Base-by-base conservation (phyloP, 1,140 invertebrate species). In the Drosophila melanica region DNA sequence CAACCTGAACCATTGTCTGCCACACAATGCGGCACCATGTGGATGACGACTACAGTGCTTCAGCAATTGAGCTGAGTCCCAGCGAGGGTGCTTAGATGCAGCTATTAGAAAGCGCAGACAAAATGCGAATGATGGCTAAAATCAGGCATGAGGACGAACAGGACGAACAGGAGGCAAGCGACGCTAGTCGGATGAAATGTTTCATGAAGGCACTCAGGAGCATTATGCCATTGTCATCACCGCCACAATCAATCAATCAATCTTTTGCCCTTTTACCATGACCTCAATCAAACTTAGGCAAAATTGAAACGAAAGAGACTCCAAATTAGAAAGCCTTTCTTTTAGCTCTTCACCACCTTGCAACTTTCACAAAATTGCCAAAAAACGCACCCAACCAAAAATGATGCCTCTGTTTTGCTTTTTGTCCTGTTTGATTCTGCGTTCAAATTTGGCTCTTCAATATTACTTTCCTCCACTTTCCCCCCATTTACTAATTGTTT, bases 1-100 rank as follows among this genome's bases (percentile, higher is more conserved):
- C 75, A 54, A 54, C 54, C 47, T 60, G 64, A 55, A n/a, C 48
- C 64, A 77, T 85, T 85, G 81, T 85, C 70, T 66, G 68, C 62
- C n/a, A 67, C 48, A 85, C 81, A 86, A 85, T 78, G 73, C 73
- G 47, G 37, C 51, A 62, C 42, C 62, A 65, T 65, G 51, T 44
- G 51, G 20, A 55, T 55, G 51, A 35, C 41, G 47, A 70, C 33
- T 12, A 60, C 41, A 41, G 41, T 20, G 10, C 55, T 23, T 23
- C 14, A 41, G 58, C 58, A 45, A 35, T 60, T 60, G 58, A 47
- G 58, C 20, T 57, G 18, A 39, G 20, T 14, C 23, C 37, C 48
- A 18, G 20, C 14, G 44, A 27, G 14, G 14, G 35, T 30, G 48
- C 39, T 54, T 18, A 10, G 16, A 33, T 18, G 41, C 41, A 58